Percentiles rank a stretch among this genome's conserved stretches.
Evolutionary conservation across 2,797 vertebrate genomes (phyloP).

Genomic region (Chelidonichthys spinosus): DNA sequence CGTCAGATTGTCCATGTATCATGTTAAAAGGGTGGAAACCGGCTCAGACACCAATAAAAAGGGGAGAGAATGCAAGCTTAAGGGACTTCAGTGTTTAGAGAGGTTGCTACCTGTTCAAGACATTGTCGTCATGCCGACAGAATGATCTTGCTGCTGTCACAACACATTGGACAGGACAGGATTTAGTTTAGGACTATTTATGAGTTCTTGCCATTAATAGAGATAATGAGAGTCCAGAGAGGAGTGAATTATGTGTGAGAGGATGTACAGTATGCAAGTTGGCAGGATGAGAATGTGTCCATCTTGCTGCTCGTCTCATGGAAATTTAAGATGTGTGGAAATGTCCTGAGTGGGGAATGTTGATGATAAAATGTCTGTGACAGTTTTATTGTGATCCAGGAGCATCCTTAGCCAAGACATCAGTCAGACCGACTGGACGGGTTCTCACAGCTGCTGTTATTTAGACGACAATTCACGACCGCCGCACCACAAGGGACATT

Average conservation of each 20-base stretch:
- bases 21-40: constrained; percentile 34
- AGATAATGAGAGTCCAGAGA: constrained; percentile 18
- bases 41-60: constrained; percentile 27
- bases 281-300: constrained; percentile 48
- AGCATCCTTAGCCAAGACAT: constrained; percentile 68
- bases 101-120: no score
- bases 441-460: constrained; percentile 78
- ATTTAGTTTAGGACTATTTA: constrained; percentile 2
- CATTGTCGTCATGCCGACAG: not conserved
- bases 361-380: constrained; percentile 76
- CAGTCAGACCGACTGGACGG: constrained; percentile 52
- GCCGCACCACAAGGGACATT: constrained; percentile 57
- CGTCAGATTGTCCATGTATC: constrained; percentile 28
- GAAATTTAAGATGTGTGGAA: constrained; percentile 77
- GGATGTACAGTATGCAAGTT: constrained; percentile 19
- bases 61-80: not conserved
- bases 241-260: constrained; percentile 26
- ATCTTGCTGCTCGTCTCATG: constrained; percentile 61
- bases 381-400: constrained; percentile 79
- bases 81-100: no score
- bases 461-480: constrained; percentile 74
- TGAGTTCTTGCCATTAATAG: constrained; percentile 16
- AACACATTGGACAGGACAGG: not conserved
- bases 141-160: not conserved
- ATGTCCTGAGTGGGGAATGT: constrained; percentile 59